These are phyloP conservation scores for Crocodylus rhombifer DNA, from an alignment of 2,797 vertebrate species.

Conservation along the genomic window DNA sequence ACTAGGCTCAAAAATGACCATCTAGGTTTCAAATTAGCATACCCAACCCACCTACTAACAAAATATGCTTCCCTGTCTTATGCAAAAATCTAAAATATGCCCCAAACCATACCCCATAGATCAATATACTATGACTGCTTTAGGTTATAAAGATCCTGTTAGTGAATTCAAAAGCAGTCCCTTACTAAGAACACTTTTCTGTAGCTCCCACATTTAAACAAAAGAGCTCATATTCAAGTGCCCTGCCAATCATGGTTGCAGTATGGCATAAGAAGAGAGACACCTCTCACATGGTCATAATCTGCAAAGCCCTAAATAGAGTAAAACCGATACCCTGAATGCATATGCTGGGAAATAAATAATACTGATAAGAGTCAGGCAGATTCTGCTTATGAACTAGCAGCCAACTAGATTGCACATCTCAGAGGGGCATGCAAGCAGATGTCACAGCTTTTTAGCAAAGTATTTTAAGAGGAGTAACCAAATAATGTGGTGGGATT, in stretches of 20 bases:
- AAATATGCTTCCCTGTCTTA: background rate
- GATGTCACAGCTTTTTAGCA: background rate
- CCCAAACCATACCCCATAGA: background rate
- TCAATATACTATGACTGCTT: background rate
- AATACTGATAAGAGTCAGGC: background rate
- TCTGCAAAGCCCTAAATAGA: background rate
- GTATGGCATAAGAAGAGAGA: background rate
- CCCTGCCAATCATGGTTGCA: accelerated
- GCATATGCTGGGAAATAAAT: accelerated
- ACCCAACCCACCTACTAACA: background rate
- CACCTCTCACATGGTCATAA: background rate
- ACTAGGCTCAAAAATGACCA: background rate
- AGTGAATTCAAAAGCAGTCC: background rate
- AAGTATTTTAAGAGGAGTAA: background rate
- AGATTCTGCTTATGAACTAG: background rate
- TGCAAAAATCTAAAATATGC: background rate
- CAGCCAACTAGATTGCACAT: background rate
- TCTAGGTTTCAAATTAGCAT: background rate
- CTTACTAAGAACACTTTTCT: background rate
- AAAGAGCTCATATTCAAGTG: accelerated
- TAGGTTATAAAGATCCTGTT: background rate
- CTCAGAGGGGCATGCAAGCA: background rate
- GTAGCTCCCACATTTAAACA: background rate
- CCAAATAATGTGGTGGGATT: background rate
- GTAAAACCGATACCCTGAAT: accelerated